phyloP scores from a whole-genome alignment of 2,888 invertebrate genomes.

The Caenorhabditis auriculariae region DNA sequence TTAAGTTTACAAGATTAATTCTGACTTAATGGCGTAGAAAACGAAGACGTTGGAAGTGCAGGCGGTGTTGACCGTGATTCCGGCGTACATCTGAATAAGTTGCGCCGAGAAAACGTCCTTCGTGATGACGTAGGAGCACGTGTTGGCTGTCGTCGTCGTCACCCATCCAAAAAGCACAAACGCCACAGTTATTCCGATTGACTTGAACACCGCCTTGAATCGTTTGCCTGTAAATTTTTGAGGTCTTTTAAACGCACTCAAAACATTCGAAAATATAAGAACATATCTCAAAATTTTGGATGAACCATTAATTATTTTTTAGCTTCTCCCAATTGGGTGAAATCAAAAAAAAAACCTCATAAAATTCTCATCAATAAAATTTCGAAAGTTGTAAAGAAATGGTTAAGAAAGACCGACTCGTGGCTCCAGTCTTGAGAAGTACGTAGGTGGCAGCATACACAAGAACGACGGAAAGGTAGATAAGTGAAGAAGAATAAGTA shows the following conservation, averaged over 20 bases:
- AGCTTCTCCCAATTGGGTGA: too few species aligned
- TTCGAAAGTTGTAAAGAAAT: too few species aligned
- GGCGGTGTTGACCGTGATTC: slow-evolving; percentile 33
- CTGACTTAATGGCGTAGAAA: slow-evolving; percentile 32
- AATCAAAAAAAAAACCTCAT: too few species aligned
- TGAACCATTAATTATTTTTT: too few species aligned
- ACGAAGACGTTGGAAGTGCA: slow-evolving; percentile 32
- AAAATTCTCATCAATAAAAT: too few species aligned
- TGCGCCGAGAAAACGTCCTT: slow-evolving; percentile 9
- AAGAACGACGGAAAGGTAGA: slow-evolving; percentile 19
- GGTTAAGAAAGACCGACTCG: slow-evolving; percentile 12
- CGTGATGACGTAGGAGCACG: slow-evolving; percentile 16
- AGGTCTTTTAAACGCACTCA: too few species aligned
- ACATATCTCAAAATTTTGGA: too few species aligned
- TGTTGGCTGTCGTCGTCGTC: slow-evolving; percentile 24
- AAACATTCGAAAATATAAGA: too few species aligned
- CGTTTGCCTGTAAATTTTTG: slow-evolving; percentile 9
- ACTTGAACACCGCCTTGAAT: slow-evolving; percentile 33
- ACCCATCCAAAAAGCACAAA: slow-evolving; percentile 34
- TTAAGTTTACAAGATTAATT: neutral
- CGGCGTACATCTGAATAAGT: slow-evolving; percentile 36
- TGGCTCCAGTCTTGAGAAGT: slow-evolving; percentile 20
- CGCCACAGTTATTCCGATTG: slow-evolving; percentile 29
- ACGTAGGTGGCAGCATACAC: slow-evolving; percentile 21
- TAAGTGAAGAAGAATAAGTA: slow-evolving; percentile 26